phyloP scores from a whole-genome alignment of 2,888 invertebrate species.

The Orthonevra nobilis region DNA sequence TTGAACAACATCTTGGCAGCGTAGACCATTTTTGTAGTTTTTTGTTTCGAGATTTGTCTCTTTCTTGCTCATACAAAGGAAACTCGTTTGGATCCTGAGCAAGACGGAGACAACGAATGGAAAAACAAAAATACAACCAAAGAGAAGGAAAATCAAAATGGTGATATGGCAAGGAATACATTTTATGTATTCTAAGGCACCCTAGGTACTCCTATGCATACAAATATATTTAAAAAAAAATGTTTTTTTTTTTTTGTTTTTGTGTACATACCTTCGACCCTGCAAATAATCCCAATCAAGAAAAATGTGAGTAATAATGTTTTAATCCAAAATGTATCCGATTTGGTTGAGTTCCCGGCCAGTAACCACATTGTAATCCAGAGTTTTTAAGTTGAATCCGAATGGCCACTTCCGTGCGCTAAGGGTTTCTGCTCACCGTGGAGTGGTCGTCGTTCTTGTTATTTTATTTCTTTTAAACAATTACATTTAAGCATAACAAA shows the following conservation, averaged over 20 bases:
- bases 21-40: constrained; percentile 14
- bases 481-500: constrained; percentile 61
- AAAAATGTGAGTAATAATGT: constrained; percentile 63
- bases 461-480: constrained; percentile 60
- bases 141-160: constrained; percentile 64
- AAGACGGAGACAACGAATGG: constrained; percentile 51
- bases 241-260: not conserved
- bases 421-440: constrained; percentile 52
- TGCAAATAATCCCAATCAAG: constrained; percentile 69
- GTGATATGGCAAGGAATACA: constrained; percentile 52
- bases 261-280: constrained; percentile 61
- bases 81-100: constrained; percentile 66
- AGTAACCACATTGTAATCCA: constrained; percentile 76
- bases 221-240: not conserved
- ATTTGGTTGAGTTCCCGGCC: constrained; percentile 76
- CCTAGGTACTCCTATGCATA: constrained; percentile 9
- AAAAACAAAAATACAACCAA: constrained; percentile 48
- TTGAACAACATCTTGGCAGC: not conserved
- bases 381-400: constrained; percentile 69
- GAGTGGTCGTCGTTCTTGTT: constrained; percentile 54
- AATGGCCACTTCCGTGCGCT: constrained; percentile 66
- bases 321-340: constrained; percentile 78
- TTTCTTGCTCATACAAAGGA: constrained; percentile 48
- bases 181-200: constrained; percentile 45
- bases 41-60: constrained; percentile 29